Percentiles rank a stretch among this genome's conserved stretches.
Conservation (phyloP, 2,113 vertebrate genomes). For the Lamprologus callipterus region DNA sequence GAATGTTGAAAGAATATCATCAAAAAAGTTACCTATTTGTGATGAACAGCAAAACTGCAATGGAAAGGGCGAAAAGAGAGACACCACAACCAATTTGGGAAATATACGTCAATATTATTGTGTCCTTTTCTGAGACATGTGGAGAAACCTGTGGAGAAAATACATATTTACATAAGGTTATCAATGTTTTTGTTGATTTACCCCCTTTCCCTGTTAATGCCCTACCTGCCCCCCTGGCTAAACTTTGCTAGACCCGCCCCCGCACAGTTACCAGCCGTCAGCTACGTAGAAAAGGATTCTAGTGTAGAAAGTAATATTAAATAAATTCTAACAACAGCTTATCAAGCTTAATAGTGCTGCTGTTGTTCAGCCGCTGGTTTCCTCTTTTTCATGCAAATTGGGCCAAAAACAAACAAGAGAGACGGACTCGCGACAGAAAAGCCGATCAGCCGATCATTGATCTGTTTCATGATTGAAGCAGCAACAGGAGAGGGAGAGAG, state of each 20-base stretch:
- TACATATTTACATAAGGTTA: not conserved
- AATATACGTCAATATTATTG: not conserved
- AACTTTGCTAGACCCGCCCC: not conserved
- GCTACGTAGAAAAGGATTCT: fast-evolving
- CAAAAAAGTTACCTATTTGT: not conserved
- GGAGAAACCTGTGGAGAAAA: not conserved
- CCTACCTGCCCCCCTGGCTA: not conserved
- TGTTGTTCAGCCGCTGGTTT: not conserved
- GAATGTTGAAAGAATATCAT: not conserved
- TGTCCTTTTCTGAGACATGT: not conserved
- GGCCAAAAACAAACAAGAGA: not conserved
- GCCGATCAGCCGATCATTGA: fast-evolving
- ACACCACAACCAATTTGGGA: constrained; percentile 22
- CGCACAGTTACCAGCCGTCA: not conserved
- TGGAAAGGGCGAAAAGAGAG: constrained; percentile 13
- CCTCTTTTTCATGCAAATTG: fast-evolving
- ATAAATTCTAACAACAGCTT: not conserved
- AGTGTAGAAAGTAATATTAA: not conserved
- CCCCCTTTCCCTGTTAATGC: not conserved
- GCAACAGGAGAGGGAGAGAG: not conserved
- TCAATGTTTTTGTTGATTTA: not conserved
- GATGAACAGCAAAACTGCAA: constrained; percentile 30
- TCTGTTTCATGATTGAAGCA: fast-evolving
- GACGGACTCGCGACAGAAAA: not conserved
- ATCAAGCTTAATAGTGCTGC: fast-evolving